Conservation (phyloP, 53 echinoderm and acorn worm species). For the Patiria pectinifera region DNA sequence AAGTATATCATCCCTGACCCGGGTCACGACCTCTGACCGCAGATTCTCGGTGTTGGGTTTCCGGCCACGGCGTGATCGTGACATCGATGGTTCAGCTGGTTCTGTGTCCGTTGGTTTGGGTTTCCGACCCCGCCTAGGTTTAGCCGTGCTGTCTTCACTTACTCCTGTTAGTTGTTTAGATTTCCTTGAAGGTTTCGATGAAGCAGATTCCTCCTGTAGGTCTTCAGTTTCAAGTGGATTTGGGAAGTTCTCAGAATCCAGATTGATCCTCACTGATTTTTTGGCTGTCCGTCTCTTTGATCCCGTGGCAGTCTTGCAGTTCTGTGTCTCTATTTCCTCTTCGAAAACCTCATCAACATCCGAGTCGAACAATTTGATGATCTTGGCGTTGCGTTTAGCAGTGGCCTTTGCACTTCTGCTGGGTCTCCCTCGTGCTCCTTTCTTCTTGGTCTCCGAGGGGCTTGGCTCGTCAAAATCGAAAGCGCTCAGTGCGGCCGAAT, state of each 20-base stretch:
- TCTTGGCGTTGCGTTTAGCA: conserved; percentile 12
- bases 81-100: neutral
- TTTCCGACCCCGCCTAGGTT: conserved; percentile 25
- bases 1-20: conserved; percentile 2
- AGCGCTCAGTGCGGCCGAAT: conserved; percentile 30
- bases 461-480: conserved; percentile 69
- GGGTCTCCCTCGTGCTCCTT: conserved; percentile 12
- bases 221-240: conserved; percentile 15
- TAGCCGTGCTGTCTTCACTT: neutral
- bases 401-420: conserved; percentile 24
- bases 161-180: neutral
- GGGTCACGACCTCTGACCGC: conserved; percentile 56
- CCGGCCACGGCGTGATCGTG: conserved; percentile 56
- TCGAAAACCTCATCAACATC: conserved; percentile 54
- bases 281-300: conserved; percentile 30
- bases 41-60: conserved; percentile 69
- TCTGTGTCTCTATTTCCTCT: neutral
- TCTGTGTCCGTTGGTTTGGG: conserved; percentile 2
- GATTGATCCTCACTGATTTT: conserved; percentile 32
- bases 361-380: conserved; percentile 23
- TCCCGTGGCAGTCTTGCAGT: conserved; percentile 2
- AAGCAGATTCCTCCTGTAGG: neutral
- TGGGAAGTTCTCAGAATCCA: too few species aligned
- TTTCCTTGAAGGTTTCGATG: conserved; percentile 11
- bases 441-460: conserved; percentile 61